Base-by-base conservation (phyloP, 2,113 vertebrate species). In the Henicopernis longicauda region DNA sequence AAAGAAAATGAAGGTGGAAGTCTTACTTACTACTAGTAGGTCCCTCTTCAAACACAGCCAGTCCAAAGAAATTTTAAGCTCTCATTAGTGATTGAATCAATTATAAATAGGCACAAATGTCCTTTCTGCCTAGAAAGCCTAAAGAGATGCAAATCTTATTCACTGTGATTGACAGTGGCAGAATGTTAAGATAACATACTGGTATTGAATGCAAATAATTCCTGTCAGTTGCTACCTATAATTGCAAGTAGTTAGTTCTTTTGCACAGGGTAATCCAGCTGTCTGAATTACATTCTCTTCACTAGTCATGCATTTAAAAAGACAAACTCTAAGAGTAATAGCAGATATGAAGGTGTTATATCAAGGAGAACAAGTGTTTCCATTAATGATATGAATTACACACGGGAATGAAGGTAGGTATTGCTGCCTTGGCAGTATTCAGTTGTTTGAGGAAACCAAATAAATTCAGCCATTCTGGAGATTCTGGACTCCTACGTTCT, bases 81-180 rank as follows among this genome's bases (percentile, higher is more conserved):
- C 65, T 90, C 65, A 29, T 94, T 92, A 95, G 89, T 80, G 80
- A 89, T 8, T 63, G 62, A 95, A 85, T 96, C 54, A 40, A 67
- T 88, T 94, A 97, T 79, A 93, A 96, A 95, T 87, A 92, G 95
- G 59, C 40, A 90, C 77, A 86, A 93, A 71, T 81, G 25, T 25
- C 44, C 57, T 90, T 74, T 95, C 84, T 92, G 83, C 67, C 16
- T 58, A 50, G 81, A 89, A 95, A 84, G 55, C 69, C 83, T 79
- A 27, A 25, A 93, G 61, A 88, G 55, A 93, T 89, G 77, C 80
- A 90, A 40, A 90, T 82, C 72, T 67, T 86, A 31, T 47, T 89
- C 59, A 10, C 74, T 72, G 44, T 77, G 78, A 79, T 27, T 94
- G 92, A 49, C 52, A 91, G 52, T 25, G 19, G 63, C 40, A 55